Evolutionary conservation across 2,888 invertebrate species (phyloP).

Genomic region (Drosophila histrio): DNA sequence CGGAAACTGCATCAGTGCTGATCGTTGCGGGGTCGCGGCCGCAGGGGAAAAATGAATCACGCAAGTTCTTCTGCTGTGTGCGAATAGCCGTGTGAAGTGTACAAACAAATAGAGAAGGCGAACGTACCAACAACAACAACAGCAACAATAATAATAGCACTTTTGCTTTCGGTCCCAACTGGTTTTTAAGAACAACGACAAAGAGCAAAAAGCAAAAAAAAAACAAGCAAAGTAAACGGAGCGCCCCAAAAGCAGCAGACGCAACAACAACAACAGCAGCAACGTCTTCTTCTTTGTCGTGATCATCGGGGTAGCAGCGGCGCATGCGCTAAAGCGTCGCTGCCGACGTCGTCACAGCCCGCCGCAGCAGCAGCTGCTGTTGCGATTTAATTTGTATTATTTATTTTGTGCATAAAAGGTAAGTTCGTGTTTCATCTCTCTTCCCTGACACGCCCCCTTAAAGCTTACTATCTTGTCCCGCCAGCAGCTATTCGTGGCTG

Average conservation of each 20-base stretch:
- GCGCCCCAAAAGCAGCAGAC: constrained; percentile 39
- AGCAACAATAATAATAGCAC: constrained; percentile 70
- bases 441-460: constrained; percentile 6
- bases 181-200: constrained; percentile 67
- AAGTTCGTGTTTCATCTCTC: constrained; percentile 35
- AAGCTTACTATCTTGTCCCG: background rate
- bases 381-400: constrained; percentile 20
- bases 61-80: constrained; percentile 61
- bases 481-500: background rate
- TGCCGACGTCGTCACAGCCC: constrained; percentile 31
- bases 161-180: constrained; percentile 82
- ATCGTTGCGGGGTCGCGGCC: constrained; percentile 29
- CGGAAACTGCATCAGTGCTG: constrained; percentile 70
- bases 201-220: too few relatives aligned
- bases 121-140: constrained; percentile 40
- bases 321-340: constrained; percentile 50
- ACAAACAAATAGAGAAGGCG: constrained; percentile 60
- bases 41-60: constrained; percentile 62
- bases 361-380: constrained; percentile 21
- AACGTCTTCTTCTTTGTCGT: constrained; percentile 39
- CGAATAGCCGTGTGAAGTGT: constrained; percentile 63
- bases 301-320: constrained; percentile 47
- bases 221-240: constrained; percentile 47
- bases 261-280: background rate
- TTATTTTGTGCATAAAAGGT: constrained; percentile 36